A percentile compares a stretch with the other conserved stretches of the same genome.
Conservation (phyloP, 2,888 invertebrate genomes). For the Chloroclysta siterata region DNA sequence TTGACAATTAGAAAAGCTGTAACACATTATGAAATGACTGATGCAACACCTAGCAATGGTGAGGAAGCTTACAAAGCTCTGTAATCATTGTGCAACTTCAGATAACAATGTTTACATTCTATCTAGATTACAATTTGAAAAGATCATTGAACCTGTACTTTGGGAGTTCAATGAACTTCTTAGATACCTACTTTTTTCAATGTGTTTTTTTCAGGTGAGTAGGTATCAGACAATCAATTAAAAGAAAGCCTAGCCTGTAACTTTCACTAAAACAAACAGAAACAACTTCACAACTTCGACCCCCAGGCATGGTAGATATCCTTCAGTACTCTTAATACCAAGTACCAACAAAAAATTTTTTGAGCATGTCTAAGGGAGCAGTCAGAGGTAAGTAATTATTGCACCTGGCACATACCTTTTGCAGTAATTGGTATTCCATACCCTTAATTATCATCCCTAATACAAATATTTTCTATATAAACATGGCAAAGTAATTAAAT, state of each 20-base stretch:
- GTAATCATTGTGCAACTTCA: slow-evolving; percentile 32
- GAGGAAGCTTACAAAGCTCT: slow-evolving; percentile 30
- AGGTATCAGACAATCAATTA: not conserved
- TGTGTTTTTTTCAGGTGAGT: not conserved
- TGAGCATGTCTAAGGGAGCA: too few relatives aligned
- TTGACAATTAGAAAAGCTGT: not conserved
- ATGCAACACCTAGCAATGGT: slow-evolving; percentile 46
- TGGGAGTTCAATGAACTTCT: slow-evolving; percentile 27
- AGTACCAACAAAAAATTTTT: too few relatives aligned
- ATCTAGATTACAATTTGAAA: slow-evolving; percentile 19
- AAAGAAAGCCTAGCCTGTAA: not conserved
- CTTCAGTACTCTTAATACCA: too few relatives aligned
- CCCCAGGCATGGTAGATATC: too few relatives aligned
- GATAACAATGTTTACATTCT: slow-evolving; percentile 40
- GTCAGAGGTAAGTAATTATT: too few relatives aligned
- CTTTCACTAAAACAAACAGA: too few relatives aligned
- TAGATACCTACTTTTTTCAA: not conserved
- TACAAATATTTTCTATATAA: too few relatives aligned
- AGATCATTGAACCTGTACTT: slow-evolving; percentile 22
- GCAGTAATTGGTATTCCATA: too few relatives aligned
- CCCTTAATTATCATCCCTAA: too few relatives aligned
- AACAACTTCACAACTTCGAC: too few relatives aligned
- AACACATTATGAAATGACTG: slow-evolving; percentile 29
- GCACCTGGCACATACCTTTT: too few relatives aligned
- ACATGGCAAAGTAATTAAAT: too few relatives aligned